phyloP scores from a whole-genome alignment of 2,113 vertebrate genomes.

The Tetrax tetrax region DNA sequence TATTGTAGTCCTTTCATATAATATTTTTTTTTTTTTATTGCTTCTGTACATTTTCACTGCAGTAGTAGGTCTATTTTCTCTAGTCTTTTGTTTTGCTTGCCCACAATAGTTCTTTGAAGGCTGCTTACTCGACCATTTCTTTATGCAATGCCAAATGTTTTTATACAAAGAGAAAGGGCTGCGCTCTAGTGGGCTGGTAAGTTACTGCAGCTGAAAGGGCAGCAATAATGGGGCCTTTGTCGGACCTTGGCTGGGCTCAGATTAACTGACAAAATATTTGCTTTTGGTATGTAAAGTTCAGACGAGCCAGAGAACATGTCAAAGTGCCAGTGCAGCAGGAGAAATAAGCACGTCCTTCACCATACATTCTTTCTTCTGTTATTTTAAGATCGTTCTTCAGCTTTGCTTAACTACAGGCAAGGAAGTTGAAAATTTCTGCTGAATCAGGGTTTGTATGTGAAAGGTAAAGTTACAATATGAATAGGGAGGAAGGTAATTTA shows the following conservation, averaged over 20 bases:
- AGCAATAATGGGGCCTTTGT: neutral
- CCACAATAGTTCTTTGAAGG: neutral
- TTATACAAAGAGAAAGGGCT: neutral
- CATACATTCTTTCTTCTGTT: neutral
- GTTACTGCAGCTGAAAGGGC: neutral
- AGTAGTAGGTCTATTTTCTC: neutral
- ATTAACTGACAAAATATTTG: neutral
- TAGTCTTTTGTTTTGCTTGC: neutral
- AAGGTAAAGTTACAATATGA: neutral
- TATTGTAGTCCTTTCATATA: neutral
- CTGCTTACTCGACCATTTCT: neutral
- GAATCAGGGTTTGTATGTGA: neutral
- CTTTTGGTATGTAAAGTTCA: slow-evolving; percentile 18
- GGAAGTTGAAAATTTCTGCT: neutral
- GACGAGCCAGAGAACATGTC: neutral
- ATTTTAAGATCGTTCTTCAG: neutral
- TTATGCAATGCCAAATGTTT: neutral
- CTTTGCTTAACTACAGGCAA: neutral
- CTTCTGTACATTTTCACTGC: neutral
- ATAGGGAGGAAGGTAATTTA: neutral
- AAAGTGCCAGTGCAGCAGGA: neutral
- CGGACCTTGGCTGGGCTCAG: neutral
- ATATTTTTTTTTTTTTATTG: neutral
- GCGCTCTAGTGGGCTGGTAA: neutral
- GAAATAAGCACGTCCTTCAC: neutral